A percentile compares a stretch with the other conserved stretches of the same genome.
Evolutionary conservation across 1,140 invertebrate genomes (phyloP).

Genomic region (Nephila pilipes): DNA sequence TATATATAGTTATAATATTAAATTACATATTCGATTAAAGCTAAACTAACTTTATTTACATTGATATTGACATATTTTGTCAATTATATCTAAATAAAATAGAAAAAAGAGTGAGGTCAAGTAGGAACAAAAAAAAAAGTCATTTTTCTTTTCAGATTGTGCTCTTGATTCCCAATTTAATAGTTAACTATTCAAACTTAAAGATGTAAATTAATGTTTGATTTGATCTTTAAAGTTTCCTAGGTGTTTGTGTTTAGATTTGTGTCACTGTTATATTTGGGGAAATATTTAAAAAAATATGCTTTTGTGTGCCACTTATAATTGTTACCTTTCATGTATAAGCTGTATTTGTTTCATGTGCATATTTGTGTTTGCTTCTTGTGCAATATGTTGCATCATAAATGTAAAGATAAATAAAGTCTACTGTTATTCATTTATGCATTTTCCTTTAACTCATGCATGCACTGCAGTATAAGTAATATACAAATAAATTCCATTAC

Average conservation of each 20-base stretch:
- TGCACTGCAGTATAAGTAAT: no score
- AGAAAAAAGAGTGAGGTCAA: conserved; percentile 12
- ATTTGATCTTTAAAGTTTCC: background rate
- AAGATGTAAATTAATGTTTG: background rate
- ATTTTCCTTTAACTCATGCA: background rate
- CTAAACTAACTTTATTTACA: background rate
- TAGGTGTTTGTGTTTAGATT: conserved; percentile 45
- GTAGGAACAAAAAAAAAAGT: background rate
- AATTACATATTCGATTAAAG: no score
- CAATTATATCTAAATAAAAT: background rate
- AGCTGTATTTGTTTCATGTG: conserved; percentile 54
- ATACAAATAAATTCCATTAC: no score
- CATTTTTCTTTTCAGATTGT: background rate
- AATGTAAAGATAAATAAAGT: conserved; percentile 63
- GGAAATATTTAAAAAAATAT: background rate
- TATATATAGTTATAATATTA: no score
- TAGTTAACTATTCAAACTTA: background rate
- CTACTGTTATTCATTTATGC: conserved; percentile 49
- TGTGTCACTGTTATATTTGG: conserved; percentile 40
- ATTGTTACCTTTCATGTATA: conserved; percentile 49
- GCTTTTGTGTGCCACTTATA: conserved; percentile 62
- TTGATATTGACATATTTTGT: background rate
- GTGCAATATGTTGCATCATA: conserved; percentile 71
- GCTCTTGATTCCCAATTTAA: background rate
- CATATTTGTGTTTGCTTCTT: conserved; percentile 59